Base-by-base conservation (phyloP, 92 coral and sea anemone genomes). In the Phymanthus crucifer region DNA sequence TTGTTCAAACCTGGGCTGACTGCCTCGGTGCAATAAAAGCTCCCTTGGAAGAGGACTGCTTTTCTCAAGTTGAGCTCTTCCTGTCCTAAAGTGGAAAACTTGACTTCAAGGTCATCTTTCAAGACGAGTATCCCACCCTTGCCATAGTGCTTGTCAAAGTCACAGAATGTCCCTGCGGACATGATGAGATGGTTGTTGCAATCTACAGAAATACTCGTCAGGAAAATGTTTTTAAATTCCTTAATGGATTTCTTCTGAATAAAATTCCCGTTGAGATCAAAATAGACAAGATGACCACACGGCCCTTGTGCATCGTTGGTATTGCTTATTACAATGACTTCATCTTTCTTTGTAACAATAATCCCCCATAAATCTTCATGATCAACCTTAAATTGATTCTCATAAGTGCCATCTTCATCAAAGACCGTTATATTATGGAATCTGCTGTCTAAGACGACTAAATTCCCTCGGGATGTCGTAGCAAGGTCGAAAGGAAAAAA, bases 361-460 rank as follows among this genome's bases (percentile, higher is more conserved):
- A 88, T 43, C 21, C 85, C 91, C 91, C 91, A 88, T 6, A 88
- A 69, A 72, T 88, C 91, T 54, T 83, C 82, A 68, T 56, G 84
- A 43, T 50, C 36, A 21, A 88, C 79, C 29, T 77, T 82, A 37
- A 88, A 88, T 29, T 73, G 79, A 36, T 57, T 54, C 33, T 43
- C 9, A 12, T 64, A 67, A 26, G 26, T 70, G 35, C 85, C 83
- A 33, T 46, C 32, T 31, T 72, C 75, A 70, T 82, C 73, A 54
- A 77, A 88, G 80, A 88, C 47, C 24, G 81, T 65, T 38, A 88
- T 78, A 32, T 78, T 83, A 2, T 78, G 82, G 54, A 79, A 72
- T 70, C 85, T 83, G 52, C 81, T 83, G 64, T 88, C 91, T 17
- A 88, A 70, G 2, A 80, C 88, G 33, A 75, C 86, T 23, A 88